A percentile compares a stretch with the other conserved stretches of the same genome.
phyloP scores from a whole-genome alignment of 2,113 vertebrate genomes.

The Parus major region DNA sequence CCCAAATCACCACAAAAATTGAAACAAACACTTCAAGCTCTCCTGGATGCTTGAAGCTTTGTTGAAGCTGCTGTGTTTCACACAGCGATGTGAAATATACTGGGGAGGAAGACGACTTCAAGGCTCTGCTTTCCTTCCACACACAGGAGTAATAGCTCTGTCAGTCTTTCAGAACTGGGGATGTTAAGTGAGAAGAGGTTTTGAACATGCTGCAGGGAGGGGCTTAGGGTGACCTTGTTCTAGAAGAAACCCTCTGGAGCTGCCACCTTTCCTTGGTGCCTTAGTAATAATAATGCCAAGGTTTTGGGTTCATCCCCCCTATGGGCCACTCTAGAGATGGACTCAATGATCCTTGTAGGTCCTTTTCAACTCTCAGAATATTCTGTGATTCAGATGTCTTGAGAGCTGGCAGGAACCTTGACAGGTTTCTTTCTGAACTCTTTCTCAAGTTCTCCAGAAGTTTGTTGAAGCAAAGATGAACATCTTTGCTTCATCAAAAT shows the following conservation, averaged over 20 bases:
- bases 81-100: accelerated
- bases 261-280: not conserved
- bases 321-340: not conserved
- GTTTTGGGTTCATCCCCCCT: not conserved
- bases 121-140: not conserved
- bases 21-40: not conserved
- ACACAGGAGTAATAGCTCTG: not conserved
- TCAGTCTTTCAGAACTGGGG: not conserved
- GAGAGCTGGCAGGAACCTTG: not conserved
- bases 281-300: not conserved
- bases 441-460: not conserved
- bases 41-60: not conserved
- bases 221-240: not conserved
- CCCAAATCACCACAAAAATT: not conserved
- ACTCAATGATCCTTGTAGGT: not conserved
- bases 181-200: not conserved
- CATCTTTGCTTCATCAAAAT: not conserved
- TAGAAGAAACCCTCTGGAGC: not conserved
- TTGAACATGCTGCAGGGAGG: not conserved
- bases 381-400: not conserved
- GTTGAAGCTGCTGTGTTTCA: not conserved
- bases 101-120: not conserved
- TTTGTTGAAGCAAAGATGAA: not conserved
- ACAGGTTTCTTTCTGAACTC: not conserved
- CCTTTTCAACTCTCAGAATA: not conserved